Percentiles rank a stretch among this genome's conserved stretches.
Conservation (phyloP, 1,140 invertebrate genomes). For the Maniola jurtina region DNA sequence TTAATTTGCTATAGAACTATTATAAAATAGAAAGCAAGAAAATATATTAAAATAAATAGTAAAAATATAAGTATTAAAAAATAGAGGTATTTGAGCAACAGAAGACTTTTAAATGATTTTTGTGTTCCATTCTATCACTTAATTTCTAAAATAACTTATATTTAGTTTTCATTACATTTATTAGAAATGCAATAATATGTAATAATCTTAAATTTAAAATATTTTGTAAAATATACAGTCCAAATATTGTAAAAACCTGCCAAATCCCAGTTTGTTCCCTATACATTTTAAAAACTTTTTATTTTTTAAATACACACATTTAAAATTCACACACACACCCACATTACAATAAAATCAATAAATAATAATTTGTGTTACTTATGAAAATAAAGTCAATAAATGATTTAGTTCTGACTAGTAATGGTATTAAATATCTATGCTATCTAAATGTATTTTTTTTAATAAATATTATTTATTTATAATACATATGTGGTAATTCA, state of each 20-base stretch:
- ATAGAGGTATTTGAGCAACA: conserved; percentile 17
- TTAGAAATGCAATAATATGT: background rate
- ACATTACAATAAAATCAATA: background rate
- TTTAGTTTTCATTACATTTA: background rate
- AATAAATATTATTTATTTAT: background rate
- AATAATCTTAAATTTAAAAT: conserved; percentile 7
- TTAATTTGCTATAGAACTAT: background rate
- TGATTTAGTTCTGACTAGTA: conserved; percentile 12
- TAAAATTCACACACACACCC: too few species aligned
- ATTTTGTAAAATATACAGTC: conserved; percentile 18
- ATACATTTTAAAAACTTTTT: conserved; percentile 2
- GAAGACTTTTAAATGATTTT: conserved; percentile 14
- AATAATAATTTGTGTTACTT: background rate
- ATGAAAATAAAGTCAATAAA: too few species aligned
- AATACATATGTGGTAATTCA: too few species aligned
- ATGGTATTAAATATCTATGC: conserved; percentile 5
- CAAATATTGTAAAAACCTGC: conserved; percentile 25
- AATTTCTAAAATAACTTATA: background rate
- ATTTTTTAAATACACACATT: background rate
- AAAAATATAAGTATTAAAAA: background rate
- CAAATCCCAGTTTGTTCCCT: conserved; percentile 19
- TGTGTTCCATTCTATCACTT: background rate
- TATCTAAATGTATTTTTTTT: background rate
- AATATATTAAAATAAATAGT: background rate
- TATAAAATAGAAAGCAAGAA: background rate